phyloP scores from a whole-genome alignment of 2,797 vertebrate species.

The Protonibea diacanthus region DNA sequence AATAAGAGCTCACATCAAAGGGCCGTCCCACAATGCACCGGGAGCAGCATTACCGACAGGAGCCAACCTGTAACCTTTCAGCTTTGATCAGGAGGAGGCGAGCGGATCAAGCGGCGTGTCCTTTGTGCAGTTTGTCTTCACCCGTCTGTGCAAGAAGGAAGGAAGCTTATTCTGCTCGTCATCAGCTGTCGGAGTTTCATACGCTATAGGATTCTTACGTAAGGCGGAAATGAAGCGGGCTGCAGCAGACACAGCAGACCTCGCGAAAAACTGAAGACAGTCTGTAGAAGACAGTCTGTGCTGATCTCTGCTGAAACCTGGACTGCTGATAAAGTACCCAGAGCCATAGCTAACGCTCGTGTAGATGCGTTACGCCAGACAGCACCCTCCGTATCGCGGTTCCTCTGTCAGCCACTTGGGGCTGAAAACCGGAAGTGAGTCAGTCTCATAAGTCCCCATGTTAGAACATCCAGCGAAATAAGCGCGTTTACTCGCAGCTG shows the following conservation, averaged over 20 bases:
- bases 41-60: constrained; percentile 58
- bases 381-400: too few species aligned
- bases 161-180: background rate
- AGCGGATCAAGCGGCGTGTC: constrained; percentile 53
- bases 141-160: constrained; percentile 18
- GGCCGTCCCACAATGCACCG: constrained; percentile 54
- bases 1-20: constrained; percentile 60
- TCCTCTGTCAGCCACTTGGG: too few species aligned
- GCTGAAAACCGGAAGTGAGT: background rate
- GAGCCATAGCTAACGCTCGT: too few species aligned
- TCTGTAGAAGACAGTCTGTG: background rate
- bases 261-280: background rate
- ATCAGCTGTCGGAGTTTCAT: constrained; percentile 20
- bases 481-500: constrained; percentile 85
- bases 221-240: background rate
- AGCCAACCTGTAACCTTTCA: constrained; percentile 45
- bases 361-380: accelerated
- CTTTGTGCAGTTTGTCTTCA: constrained; percentile 52
- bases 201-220: background rate
- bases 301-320: background rate
- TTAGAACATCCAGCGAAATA: too few species aligned
- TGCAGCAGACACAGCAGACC: background rate
- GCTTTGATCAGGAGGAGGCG: constrained; percentile 55
- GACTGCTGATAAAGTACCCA: background rate
- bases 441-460: too few species aligned